phyloP scores from a whole-genome alignment of 2,797 vertebrate species.

The Mus minutoides region DNA sequence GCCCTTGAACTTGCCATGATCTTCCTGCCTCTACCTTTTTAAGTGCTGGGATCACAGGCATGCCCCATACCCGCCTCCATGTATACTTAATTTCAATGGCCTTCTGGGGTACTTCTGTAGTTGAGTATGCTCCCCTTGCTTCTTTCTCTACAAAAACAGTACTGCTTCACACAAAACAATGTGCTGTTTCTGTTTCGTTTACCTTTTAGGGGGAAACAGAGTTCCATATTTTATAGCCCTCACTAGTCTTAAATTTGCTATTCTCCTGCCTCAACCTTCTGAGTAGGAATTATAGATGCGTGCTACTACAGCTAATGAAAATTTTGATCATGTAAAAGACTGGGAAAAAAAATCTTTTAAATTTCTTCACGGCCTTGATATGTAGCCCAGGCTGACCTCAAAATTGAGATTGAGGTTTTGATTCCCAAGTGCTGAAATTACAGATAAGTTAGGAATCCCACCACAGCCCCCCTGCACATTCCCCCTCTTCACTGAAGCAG shows the following conservation, averaged over 20 bases:
- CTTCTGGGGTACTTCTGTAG: background rate
- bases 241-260: background rate
- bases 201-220: background rate
- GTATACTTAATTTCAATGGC: background rate
- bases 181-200: background rate
- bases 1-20: background rate
- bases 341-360: background rate
- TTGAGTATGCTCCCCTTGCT: background rate
- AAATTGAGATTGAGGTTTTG: background rate
- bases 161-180: background rate
- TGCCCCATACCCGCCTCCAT: background rate
- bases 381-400: background rate
- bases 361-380: background rate
- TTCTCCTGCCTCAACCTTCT: background rate
- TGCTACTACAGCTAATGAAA: background rate
- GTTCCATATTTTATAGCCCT: background rate
- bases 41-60: background rate
- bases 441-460: too few species aligned
- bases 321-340: background rate
- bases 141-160: background rate
- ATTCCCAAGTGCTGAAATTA: background rate
- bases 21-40: background rate
- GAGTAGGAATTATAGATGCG: background rate
- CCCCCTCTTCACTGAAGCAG: too few species aligned
- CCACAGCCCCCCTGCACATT: background rate